Conservation (phyloP, 2,113 vertebrate genomes). For the Platichthys flesus region DNA sequence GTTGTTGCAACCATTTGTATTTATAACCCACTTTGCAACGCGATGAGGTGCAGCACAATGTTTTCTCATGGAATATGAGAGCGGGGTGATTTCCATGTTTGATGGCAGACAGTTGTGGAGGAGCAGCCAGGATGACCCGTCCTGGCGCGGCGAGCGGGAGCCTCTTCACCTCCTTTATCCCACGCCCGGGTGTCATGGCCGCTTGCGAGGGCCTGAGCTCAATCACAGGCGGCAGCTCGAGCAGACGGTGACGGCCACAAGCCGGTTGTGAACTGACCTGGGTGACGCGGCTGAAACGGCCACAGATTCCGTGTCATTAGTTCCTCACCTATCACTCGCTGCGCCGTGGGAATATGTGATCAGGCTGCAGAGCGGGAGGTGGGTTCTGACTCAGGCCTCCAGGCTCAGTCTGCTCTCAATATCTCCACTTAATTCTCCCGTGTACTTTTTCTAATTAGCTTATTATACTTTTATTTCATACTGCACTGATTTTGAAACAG, state of each 20-base stretch:
- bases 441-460: constrained; percentile 29
- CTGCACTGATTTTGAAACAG: constrained; percentile 26
- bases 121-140: constrained; percentile 45
- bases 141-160: constrained; percentile 41
- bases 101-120: constrained; percentile 60
- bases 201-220: constrained; percentile 20
- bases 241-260: neutral
- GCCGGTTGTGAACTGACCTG: constrained; percentile 9
- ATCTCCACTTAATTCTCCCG: constrained; percentile 15
- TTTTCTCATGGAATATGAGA: constrained; percentile 55
- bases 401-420: neutral
- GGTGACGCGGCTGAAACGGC: constrained; percentile 5
- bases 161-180: constrained; percentile 32
- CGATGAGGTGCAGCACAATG: constrained; percentile 9
- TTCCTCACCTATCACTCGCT: constrained; percentile 16
- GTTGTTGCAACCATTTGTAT: constrained; percentile 52
- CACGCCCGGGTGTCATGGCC: constrained; percentile 50
- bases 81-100: constrained; percentile 57
- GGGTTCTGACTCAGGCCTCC: neutral
- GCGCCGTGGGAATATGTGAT: constrained; percentile 2
- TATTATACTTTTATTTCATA: constrained; percentile 35
- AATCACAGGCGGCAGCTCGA: constrained; percentile 7
- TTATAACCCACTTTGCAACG: constrained; percentile 41
- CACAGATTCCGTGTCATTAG: constrained; percentile 13
- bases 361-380: neutral